Percentiles rank a stretch among this genome's conserved stretches.
Conservation (phyloP, 1,140 invertebrate genomes). For the Vanessa atalanta region DNA sequence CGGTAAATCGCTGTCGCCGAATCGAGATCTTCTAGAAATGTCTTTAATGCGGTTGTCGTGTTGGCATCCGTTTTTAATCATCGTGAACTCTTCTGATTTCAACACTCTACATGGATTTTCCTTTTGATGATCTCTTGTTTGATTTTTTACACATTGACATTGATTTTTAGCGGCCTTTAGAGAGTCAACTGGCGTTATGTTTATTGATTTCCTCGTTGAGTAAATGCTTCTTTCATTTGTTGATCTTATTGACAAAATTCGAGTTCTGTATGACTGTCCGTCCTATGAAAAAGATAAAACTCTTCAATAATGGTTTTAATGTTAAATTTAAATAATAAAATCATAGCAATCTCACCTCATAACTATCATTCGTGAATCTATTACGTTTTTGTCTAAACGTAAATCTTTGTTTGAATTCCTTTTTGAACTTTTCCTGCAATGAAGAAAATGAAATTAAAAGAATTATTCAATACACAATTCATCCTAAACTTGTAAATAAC, state of each 20-base stretch:
- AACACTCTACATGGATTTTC: conserved; percentile 44
- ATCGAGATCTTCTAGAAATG: conserved; percentile 41
- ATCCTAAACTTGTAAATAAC: no score
- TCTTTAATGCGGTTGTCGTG: conserved; percentile 35
- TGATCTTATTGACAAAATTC: conserved; percentile 69
- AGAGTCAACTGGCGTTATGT: conserved; percentile 49
- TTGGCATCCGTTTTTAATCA: conserved; percentile 46
- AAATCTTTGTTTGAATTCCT: conserved; percentile 85
- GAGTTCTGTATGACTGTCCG: conserved; percentile 68
- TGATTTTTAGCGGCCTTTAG: conserved; percentile 51
- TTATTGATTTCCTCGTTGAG: conserved; percentile 64
- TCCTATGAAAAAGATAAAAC: conserved; percentile 47
- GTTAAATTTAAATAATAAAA: no score
- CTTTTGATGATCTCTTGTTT: conserved; percentile 51
- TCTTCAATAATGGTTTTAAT: neutral
- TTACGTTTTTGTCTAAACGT: conserved; percentile 79
- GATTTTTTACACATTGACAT: conserved; percentile 58
- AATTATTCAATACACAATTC: no score
- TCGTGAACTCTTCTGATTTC: conserved; percentile 45
- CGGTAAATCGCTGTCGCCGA: conserved; percentile 49
- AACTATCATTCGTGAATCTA: conserved; percentile 71
- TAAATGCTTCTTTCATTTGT: conserved; percentile 66
- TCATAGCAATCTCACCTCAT: conserved; percentile 53
- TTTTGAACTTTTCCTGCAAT: conserved; percentile 86
- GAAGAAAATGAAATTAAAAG: conserved; percentile 21